Evolutionary conservation across 2,113 vertebrate species (phyloP), one percentile per base, ranked within the genome.

Genomic region (Colistium nudipinnis): DNA sequence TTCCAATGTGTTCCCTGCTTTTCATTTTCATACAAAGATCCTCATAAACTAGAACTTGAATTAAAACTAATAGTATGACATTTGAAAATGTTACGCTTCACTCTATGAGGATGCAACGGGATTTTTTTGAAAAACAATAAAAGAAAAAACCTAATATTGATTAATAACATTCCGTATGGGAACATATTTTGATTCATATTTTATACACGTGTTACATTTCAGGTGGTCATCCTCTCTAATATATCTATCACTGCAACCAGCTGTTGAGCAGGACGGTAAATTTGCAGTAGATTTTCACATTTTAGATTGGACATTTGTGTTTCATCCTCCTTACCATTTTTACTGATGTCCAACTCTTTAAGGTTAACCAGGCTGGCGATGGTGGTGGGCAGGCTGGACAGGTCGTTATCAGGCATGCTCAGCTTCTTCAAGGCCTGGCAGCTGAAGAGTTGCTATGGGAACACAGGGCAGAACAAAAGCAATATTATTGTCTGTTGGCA

Each of bases 331-430:
- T 14, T 94, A 99, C 98, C 98, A 45, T 99, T 99, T 93, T 99
- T 99, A 94, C 98, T 99, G 92, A 99, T 99, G 93, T 99, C 98
- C 51, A 99, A 94, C 92, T 99, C 98, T 73, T 95, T 96, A 80
- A 99, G 96, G 89, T 99, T 99, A 76, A 96, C 96, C 93, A 99
- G 93, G 92, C 96, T 98, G 89, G 97, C 96, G 69, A 99, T 98
- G 80, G 95, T 93, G 76, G 96, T 95, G 36, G 98, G 98, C 89
- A 99, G 94, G 78, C 86, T 98, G 71, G 98, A 97, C 56, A 99
- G 95, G 93, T 99, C 98, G 25, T 99, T 99, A 89, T 99, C 98
- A 8, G 97, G 96, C 63, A 99, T 96, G 85, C 97, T 99, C 88
- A 99, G 93, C 90, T 99, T 99, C 84, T 96, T 92, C 56, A 99